Conservation (phyloP, 2,113 vertebrate species). For the Tiliqua scincoides region DNA sequence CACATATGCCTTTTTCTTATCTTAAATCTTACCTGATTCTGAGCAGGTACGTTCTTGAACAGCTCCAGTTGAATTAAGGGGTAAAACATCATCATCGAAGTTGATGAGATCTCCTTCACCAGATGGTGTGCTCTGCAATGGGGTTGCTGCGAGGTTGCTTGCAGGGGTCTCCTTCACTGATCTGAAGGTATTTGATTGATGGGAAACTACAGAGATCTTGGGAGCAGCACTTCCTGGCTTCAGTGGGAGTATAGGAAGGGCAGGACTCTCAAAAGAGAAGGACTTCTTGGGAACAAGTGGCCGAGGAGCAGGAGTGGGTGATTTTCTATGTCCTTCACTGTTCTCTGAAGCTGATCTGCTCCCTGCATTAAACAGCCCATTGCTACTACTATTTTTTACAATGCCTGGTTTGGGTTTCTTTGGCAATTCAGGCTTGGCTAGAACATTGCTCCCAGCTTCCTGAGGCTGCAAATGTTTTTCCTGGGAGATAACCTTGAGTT, state of each 20-base stretch:
- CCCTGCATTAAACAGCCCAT: conserved; percentile 64
- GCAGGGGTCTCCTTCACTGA: conserved; percentile 69
- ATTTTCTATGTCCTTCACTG: conserved; percentile 43
- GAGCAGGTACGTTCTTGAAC: conserved; percentile 61
- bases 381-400: conserved; percentile 69
- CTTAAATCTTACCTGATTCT: conserved; percentile 75
- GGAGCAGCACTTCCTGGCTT: conserved; percentile 67
- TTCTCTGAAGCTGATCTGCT: conserved; percentile 45
- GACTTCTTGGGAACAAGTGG: conserved; percentile 80
- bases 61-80: conserved; percentile 41
- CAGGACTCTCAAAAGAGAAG: conserved; percentile 60
- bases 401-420: conserved; percentile 80
- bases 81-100: conserved; percentile 82
- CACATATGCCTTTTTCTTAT: background rate
- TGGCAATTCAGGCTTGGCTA: conserved; percentile 81
- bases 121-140: conserved; percentile 57
- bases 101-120: conserved; percentile 81
- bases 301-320: conserved; percentile 74
- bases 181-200: conserved; percentile 68
- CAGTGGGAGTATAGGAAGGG: conserved; percentile 44
- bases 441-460: conserved; percentile 49
- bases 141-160: conserved; percentile 31
- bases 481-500: conserved; percentile 54
- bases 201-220: conserved; percentile 67
- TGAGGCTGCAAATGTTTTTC: conserved; percentile 63